These are phyloP conservation scores for Argyresthia albistria DNA, from an alignment of 2,888 invertebrate species.

Conservation along the genomic window DNA sequence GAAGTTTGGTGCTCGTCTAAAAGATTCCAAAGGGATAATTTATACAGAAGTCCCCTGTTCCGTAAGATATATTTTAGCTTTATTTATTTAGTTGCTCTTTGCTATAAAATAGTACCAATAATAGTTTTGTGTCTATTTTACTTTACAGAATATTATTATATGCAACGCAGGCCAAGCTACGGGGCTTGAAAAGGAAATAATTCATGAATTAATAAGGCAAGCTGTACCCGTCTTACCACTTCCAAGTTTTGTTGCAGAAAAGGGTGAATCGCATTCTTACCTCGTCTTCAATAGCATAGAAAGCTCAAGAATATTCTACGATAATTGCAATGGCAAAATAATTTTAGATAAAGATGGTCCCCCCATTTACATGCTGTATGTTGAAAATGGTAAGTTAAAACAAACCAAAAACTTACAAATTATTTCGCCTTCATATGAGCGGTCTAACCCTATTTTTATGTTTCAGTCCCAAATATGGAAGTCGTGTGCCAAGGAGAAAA, in stretches of 20 bases:
- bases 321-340: slow-evolving; percentile 72
- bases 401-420: background rate
- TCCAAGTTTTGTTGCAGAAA: slow-evolving; percentile 77
- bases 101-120: no score
- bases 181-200: slow-evolving; percentile 77
- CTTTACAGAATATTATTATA: slow-evolving; percentile 79
- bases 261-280: slow-evolving; percentile 88
- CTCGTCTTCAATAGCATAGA: slow-evolving; percentile 68
- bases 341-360: slow-evolving; percentile 71
- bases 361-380: slow-evolving; percentile 77
- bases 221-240: slow-evolving; percentile 67
- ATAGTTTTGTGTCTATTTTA: slow-evolving; percentile 5
- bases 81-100: background rate
- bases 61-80: background rate
- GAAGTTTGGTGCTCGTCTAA: slow-evolving; percentile 46
- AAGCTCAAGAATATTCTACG: slow-evolving; percentile 71
- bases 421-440: background rate
- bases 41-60: slow-evolving; percentile 26
- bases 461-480: slow-evolving; percentile 52
- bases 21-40: slow-evolving; percentile 37
- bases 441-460: background rate
- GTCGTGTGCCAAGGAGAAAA: slow-evolving; percentile 35
- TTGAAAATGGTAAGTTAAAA: slow-evolving; percentile 66
- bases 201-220: slow-evolving; percentile 72
- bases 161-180: slow-evolving; percentile 91